Base-by-base conservation (phyloP, 2,797 vertebrate genomes). In the Setipinna tenuifilis region DNA sequence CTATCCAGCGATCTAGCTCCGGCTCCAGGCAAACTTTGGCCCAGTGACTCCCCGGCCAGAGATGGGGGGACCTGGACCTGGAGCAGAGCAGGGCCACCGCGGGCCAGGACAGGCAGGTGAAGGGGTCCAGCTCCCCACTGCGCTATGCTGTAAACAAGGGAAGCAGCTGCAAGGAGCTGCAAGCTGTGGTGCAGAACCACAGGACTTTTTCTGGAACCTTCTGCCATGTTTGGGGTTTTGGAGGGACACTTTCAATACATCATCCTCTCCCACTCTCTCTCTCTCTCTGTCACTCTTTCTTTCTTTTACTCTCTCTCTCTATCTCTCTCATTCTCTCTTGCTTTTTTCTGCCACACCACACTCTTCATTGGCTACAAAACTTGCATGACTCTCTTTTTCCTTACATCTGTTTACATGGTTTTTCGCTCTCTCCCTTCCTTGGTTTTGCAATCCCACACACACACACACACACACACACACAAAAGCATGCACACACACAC, bases 11-110 rank as follows among this genome's bases (percentile, higher is more conserved):
- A 7, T 6, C 35, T 5, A 44, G 35, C 31, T 35, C 68, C 19
- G 3, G 21, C n/a, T 28, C 25, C 1, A 6, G 3, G 35, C 71
- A 78, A 78, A 78, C 71, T 44, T 78, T 78, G 41, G 31, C 35
- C 71, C 71, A 78, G 31, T 78, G 71, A 78, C 71, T 21, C 17
- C 71, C 16, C 71, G 21, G 71, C 35, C 35, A n/a, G 71, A 44
- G 31, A 10, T 19, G 14, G 17, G 35, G n/a, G n/a, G n/a, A n/a
- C n/a, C n/a, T n/a, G n/a, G 31, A n/a, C 35, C 71, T 78, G 71
- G 71, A 44, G 35, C 31, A 6, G 7, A 44, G 71, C 14, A 28
- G 31, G 71, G 35, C 71, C 71, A 78, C 9, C 14, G 50, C 9
- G 50, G 50, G 50, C 9, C 14, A 14, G 35, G 16, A 17, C 23